These are phyloP conservation scores for Notolepis coatsorum DNA, from an alignment of 2,797 vertebrate species.

Conservation along the genomic window DNA sequence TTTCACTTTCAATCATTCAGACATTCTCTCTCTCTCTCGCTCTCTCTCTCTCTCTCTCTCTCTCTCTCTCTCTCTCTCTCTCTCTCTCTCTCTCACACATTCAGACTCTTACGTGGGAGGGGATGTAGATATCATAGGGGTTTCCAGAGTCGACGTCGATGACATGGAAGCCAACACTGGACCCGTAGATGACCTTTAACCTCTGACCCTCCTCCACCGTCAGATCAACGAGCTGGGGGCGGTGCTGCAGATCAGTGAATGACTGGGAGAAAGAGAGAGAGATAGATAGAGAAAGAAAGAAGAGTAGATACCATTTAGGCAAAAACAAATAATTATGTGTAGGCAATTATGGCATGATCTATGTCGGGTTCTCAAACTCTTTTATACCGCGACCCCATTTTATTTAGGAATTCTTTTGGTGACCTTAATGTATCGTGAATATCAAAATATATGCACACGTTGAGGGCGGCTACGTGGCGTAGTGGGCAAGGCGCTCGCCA, in stretches of 20 bases:
- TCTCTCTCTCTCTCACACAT: neutral
- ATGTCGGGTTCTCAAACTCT: no score
- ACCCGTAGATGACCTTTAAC: constrained; percentile 98
- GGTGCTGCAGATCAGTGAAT: constrained; percentile 97
- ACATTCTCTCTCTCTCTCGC: neutral
- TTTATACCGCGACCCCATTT: no score
- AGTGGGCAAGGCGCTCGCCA: no score
- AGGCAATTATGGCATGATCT: no score
- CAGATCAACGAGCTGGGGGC: constrained; percentile 94
- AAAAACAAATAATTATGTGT: no score
- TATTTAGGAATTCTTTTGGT: no score
- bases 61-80: neutral
- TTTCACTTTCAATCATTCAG: constrained; percentile 4
- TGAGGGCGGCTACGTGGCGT: no score
- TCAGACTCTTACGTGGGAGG: constrained; percentile 87
- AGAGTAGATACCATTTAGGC: no score
- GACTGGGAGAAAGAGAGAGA: constrained; percentile 82
- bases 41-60: neutral
- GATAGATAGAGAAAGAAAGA: no score
- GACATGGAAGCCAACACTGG: constrained; percentile 97
- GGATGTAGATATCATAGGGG: constrained; percentile 98
- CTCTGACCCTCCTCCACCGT: constrained; percentile 98
- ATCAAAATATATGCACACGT: no score
- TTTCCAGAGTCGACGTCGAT: constrained; percentile 98
- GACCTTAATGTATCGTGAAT: no score